These are phyloP conservation scores for Papilio protenor DNA, from an alignment of 2,888 invertebrate genomes.

Conservation along the genomic window DNA sequence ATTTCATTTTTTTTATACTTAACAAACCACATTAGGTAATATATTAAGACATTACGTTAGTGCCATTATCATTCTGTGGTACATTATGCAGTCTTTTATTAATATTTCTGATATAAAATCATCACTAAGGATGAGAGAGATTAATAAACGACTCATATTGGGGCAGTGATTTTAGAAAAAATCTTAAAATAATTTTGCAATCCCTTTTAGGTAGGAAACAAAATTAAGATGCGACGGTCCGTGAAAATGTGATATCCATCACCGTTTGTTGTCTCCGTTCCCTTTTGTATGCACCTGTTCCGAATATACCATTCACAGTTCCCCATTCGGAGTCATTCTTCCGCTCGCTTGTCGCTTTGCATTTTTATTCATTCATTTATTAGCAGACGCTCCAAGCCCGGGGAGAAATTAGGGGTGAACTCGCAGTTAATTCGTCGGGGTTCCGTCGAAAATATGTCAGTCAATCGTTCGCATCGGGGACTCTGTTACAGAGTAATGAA, in stretches of 20 bases:
- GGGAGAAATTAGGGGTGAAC: slow-evolving; percentile 55
- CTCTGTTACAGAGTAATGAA: slow-evolving; percentile 76
- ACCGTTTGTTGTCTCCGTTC: slow-evolving; percentile 58
- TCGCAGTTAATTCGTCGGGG: slow-evolving; percentile 59
- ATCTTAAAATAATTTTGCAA: not conserved
- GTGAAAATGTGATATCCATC: slow-evolving; percentile 46
- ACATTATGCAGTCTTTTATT: not conserved
- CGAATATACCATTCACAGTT: slow-evolving; percentile 63
- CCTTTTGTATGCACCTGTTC: slow-evolving; percentile 73
- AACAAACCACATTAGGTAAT: no score
- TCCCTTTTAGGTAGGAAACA: not conserved
- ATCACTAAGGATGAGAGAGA: not conserved
- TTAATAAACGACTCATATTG: not conserved
- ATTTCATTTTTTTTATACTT: not conserved
- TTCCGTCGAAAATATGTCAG: slow-evolving; percentile 63
- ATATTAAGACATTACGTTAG: not conserved
- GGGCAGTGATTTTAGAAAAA: not conserved
- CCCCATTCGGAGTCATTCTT: slow-evolving; percentile 74
- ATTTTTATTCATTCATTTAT: slow-evolving; percentile 74
- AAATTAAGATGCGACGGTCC: slow-evolving; percentile 1
- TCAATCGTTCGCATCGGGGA: slow-evolving; percentile 56
- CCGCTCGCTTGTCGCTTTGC: slow-evolving; percentile 68
- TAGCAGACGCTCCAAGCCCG: slow-evolving; percentile 52
- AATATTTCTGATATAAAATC: not conserved
- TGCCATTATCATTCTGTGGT: not conserved